These are phyloP conservation scores for Oryzias melastigma DNA, from an alignment of 2,113 vertebrate species.

Conservation along the genomic window DNA sequence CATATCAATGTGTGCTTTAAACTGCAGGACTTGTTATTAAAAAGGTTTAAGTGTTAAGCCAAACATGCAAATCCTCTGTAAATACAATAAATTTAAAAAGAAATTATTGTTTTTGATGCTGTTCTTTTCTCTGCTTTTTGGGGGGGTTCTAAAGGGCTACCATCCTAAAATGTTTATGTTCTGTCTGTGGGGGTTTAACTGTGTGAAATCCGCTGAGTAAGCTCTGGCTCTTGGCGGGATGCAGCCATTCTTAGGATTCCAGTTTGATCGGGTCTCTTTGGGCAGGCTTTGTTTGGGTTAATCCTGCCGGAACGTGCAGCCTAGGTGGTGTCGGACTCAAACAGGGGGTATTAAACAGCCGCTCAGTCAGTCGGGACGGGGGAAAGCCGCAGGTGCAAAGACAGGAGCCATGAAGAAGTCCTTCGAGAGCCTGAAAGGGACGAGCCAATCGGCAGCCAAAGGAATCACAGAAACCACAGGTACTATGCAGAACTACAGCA, in stretches of 20 bases:
- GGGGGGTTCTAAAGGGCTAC: slow-evolving; percentile 1
- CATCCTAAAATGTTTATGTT: slow-evolving; percentile 13
- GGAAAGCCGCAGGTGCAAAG: slow-evolving; percentile 24
- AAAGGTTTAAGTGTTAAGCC: slow-evolving; percentile 78
- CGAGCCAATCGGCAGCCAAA: slow-evolving; percentile 67
- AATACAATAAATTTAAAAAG: slow-evolving; percentile 67
- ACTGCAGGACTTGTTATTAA: slow-evolving; percentile 79
- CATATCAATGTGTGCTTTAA: slow-evolving; percentile 80
- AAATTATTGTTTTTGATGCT: not conserved
- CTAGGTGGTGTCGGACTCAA: slow-evolving; percentile 42
- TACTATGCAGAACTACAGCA: slow-evolving; percentile 33
- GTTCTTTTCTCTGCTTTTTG: slow-evolving; percentile 7
- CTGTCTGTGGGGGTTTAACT: slow-evolving; percentile 39
- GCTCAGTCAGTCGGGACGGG: slow-evolving; percentile 8
- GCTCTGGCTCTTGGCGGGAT: slow-evolving; percentile 38
- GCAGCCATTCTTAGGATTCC: slow-evolving; percentile 63
- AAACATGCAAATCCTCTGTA: slow-evolving; percentile 80
- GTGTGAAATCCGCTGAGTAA: slow-evolving; percentile 68
- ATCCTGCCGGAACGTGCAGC: slow-evolving; percentile 63
- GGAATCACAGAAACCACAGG: slow-evolving; percentile 70
- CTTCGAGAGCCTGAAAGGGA: slow-evolving; percentile 68
- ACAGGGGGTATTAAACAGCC: slow-evolving; percentile 74
- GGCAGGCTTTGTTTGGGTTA: slow-evolving; percentile 64
- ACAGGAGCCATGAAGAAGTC: slow-evolving; percentile 75
- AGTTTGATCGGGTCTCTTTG: slow-evolving; percentile 57